Evolutionary conservation across 2,888 invertebrate genomes (phyloP).

Genomic region (Cheilosia urbana): DNA sequence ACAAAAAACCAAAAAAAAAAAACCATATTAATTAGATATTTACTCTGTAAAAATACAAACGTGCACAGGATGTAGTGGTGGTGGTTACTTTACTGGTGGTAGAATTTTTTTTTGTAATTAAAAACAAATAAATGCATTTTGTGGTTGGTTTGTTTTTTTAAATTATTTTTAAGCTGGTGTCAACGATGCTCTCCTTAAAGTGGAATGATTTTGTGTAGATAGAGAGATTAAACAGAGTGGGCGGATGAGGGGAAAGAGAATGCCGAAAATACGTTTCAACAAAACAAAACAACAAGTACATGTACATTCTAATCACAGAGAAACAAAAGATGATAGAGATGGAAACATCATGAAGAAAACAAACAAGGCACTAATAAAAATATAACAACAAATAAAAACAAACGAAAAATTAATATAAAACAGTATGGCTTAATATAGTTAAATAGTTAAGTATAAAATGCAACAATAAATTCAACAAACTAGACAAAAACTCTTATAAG

Average conservation of each 20-base stretch:
- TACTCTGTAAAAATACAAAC: conserved; percentile 53
- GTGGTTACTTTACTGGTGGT: conserved; percentile 14
- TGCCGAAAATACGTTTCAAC: conserved; percentile 37
- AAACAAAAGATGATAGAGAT: conserved; percentile 30
- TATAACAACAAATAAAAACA: conserved; percentile 31
- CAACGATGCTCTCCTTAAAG: conserved; percentile 74
- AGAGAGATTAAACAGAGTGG: conserved; percentile 31
- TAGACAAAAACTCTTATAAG: conserved; percentile 48
- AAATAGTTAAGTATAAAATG: conserved; percentile 52
- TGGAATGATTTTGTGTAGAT: conserved; percentile 61
- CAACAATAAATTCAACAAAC: conserved; percentile 54
- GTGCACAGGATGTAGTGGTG: conserved; percentile 58
- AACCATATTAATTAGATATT: conserved; percentile 7
- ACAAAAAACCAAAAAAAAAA: conserved; percentile 21
- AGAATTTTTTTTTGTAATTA: conserved; percentile 3
- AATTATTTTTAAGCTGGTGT: conserved; percentile 29
- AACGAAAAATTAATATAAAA: not conserved
- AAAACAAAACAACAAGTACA: conserved; percentile 20
- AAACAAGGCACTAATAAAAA: conserved; percentile 60
- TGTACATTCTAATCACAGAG: conserved; percentile 52
- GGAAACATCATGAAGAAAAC: conserved; percentile 13
- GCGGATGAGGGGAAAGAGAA: conserved; percentile 12
- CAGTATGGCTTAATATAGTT: conserved; percentile 62
- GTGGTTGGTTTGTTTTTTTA: conserved; percentile 42
- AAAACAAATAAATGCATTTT: conserved; percentile 45